Percentiles rank a stretch among this genome's conserved stretches.
These are phyloP conservation scores for Ditula angustiorana DNA, from an alignment of 2,888 invertebrate species.

Conservation along the genomic window DNA sequence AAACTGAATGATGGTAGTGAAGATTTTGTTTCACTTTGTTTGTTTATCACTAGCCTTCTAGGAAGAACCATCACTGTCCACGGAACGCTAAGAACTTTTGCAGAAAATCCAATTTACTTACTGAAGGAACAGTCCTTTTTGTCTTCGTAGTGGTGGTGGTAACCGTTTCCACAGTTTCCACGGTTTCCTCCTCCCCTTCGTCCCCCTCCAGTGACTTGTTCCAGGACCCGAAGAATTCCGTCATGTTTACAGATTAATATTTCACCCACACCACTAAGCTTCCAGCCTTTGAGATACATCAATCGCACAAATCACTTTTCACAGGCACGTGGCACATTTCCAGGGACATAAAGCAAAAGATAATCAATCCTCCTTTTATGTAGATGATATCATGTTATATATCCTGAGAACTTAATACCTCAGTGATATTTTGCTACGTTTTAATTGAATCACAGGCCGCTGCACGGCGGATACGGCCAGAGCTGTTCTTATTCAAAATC, in stretches of 20 bases:
- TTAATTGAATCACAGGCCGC: conserved; percentile 49
- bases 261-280: conserved; percentile 70
- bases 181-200: conserved; percentile 60
- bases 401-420: conserved; percentile 49
- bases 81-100: not conserved
- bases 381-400: conserved; percentile 47
- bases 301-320: conserved; percentile 63
- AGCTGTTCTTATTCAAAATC: conserved; percentile 82
- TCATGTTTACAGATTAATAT: conserved; percentile 63
- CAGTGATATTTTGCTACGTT: conserved; percentile 35
- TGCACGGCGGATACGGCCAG: conserved; percentile 77
- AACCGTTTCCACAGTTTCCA: conserved; percentile 73
- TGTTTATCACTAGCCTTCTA: not conserved
- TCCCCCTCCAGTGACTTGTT: conserved; percentile 57
- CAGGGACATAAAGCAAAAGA: conserved; percentile 49
- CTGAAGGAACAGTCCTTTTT: conserved; percentile 58
- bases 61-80: not conserved
- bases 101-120: conserved; percentile 66
- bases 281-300: conserved; percentile 69
- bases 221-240: conserved; percentile 82
- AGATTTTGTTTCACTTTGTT: too few species aligned
- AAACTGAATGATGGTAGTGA: not conserved
- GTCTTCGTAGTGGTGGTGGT: conserved; percentile 72
- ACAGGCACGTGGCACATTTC: conserved; percentile 51
- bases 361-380: conserved; percentile 54